Conservation (phyloP, 2,888 invertebrate genomes). For the Hypselothyrea guttata region DNA sequence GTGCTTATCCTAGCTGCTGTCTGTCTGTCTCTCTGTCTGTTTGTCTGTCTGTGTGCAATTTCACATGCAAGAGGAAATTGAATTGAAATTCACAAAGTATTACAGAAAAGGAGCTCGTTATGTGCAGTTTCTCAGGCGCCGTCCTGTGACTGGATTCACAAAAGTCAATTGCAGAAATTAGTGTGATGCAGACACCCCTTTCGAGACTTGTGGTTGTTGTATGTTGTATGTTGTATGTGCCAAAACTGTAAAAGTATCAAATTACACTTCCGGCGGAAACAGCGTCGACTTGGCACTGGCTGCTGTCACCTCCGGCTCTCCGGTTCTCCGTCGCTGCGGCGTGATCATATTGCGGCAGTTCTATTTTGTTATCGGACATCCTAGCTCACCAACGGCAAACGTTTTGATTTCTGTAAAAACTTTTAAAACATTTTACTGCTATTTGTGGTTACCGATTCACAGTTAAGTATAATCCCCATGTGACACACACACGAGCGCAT, state of each 20-base stretch:
- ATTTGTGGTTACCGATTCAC: constrained; percentile 43
- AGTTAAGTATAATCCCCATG: constrained; percentile 54
- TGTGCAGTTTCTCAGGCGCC: constrained; percentile 64
- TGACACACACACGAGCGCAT: constrained; percentile 42
- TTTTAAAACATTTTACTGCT: constrained; percentile 34
- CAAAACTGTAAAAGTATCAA: constrained; percentile 77
- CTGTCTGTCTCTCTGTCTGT: not conserved
- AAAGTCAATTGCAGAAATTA: constrained; percentile 68
- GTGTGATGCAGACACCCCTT: constrained; percentile 55
- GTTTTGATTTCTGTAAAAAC: constrained; percentile 57
- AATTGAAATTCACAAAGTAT: constrained; percentile 77
- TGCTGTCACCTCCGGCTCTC: constrained; percentile 30
- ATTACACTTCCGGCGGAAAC: constrained; percentile 80
- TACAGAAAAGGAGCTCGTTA: constrained; percentile 79
- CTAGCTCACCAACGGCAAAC: no score
- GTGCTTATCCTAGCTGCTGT: constrained; percentile 13
- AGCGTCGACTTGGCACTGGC: constrained; percentile 46
- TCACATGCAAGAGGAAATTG: constrained; percentile 76
- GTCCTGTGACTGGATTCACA: constrained; percentile 28
- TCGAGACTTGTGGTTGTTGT: constrained; percentile 22
- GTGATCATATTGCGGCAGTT: constrained; percentile 62
- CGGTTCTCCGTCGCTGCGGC: no score
- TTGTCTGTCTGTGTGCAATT: constrained; percentile 40
- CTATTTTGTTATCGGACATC: constrained; percentile 75
- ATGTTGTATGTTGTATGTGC: constrained; percentile 39